Evolutionary conservation across 2,888 invertebrate species (phyloP).

Genomic region (Phorcus lineatus): DNA sequence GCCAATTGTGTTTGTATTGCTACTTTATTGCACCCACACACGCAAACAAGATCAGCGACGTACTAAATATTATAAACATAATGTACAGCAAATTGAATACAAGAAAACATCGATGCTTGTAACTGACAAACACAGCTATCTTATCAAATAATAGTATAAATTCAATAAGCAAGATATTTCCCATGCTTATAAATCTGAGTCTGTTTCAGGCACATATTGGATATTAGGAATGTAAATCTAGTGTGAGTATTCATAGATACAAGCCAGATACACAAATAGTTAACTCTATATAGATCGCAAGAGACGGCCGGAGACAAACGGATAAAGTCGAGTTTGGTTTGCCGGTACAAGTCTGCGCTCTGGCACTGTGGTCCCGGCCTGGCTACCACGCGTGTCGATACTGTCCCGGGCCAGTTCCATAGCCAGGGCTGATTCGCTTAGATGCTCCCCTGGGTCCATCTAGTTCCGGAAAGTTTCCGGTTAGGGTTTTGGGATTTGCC

Average conservation of each 20-base stretch:
- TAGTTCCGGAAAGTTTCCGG: slow-evolving; percentile 4
- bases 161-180: too few relatives aligned
- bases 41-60: too few relatives aligned
- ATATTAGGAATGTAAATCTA: not conserved
- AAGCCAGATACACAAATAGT: not conserved
- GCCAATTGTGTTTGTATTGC: too few relatives aligned
- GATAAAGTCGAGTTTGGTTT: not conserved
- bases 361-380: too few relatives aligned
- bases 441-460: not conserved
- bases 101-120: too few relatives aligned
- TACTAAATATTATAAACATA: too few relatives aligned
- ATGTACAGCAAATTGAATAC: too few relatives aligned
- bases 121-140: too few relatives aligned
- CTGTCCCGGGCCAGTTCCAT: not conserved
- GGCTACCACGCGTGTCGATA: not conserved
- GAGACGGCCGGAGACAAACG: not conserved
- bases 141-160: too few relatives aligned
- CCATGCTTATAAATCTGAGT: too few relatives aligned
- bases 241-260: not conserved
- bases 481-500: slow-evolving; percentile 21
- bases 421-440: not conserved
- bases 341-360: not conserved
- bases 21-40: too few relatives aligned
- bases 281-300: not conserved
- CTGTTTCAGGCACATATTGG: not conserved